Conservation (phyloP, 2,113 vertebrate genomes). For the Pseudorasbora parva region DNA sequence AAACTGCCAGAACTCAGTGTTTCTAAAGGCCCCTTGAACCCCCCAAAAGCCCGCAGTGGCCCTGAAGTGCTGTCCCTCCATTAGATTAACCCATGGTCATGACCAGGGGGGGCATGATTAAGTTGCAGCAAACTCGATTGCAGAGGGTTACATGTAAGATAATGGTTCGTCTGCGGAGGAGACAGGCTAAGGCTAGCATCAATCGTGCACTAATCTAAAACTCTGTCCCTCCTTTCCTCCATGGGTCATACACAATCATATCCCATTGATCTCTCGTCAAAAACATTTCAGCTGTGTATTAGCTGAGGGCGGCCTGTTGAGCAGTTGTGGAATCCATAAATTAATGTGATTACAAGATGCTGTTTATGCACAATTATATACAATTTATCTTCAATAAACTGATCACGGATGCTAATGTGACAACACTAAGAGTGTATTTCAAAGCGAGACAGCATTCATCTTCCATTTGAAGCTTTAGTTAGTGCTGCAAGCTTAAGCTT, state of each 20-base stretch:
- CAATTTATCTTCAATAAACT: slow-evolving; percentile 48
- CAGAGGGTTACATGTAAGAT: slow-evolving; percentile 60
- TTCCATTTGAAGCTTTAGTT: slow-evolving; percentile 30
- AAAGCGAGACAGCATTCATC: background rate
- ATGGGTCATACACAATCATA: slow-evolving; percentile 48
- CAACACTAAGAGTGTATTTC: slow-evolving; percentile 30
- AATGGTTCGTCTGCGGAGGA: slow-evolving; percentile 57
- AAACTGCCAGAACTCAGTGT: slow-evolving; percentile 45
- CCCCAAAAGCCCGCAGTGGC: slow-evolving; percentile 50
- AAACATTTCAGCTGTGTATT: slow-evolving; percentile 40
- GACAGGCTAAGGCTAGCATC: slow-evolving; percentile 60
- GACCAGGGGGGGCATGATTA: slow-evolving; percentile 55
- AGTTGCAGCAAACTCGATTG: slow-evolving; percentile 65
- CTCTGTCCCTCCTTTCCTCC: slow-evolving; percentile 46
- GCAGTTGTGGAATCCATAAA: slow-evolving; percentile 38
- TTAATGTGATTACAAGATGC: slow-evolving; percentile 49
- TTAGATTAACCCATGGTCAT: slow-evolving; percentile 58
- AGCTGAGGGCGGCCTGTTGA: slow-evolving; percentile 1
- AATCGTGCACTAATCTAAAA: slow-evolving; percentile 57
- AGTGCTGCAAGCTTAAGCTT: slow-evolving; percentile 16
- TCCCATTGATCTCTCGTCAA: slow-evolving; percentile 44
- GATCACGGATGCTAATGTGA: slow-evolving; percentile 45
- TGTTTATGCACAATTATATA: slow-evolving; percentile 56
- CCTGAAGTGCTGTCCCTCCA: slow-evolving; percentile 57
- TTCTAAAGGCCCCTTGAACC: slow-evolving; percentile 36